phyloP scores from a whole-genome alignment of 2,888 invertebrate species.

The Ectemnius continuus region DNA sequence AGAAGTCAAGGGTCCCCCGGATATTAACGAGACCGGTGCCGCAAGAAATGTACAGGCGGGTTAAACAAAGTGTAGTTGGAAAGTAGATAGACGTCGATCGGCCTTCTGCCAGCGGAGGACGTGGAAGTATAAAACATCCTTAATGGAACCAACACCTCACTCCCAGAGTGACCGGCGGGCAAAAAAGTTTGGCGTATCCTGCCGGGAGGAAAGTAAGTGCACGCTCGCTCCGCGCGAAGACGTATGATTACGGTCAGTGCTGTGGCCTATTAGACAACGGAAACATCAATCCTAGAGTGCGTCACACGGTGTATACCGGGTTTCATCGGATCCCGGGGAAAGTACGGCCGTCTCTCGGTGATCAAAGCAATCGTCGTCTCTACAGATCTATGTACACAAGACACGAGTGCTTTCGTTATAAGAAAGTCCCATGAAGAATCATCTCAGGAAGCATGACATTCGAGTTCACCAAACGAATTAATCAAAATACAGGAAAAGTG shows the following conservation, averaged over 20 bases:
- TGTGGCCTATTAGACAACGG: constrained; percentile 55
- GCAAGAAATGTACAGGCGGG: neutral
- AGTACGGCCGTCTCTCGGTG: constrained; percentile 40
- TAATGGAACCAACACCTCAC: constrained; percentile 14
- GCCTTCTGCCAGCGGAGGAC: neutral
- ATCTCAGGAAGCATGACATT: no score
- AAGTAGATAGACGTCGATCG: neutral
- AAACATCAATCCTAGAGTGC: constrained; percentile 55
- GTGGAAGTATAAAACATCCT: constrained; percentile 7
- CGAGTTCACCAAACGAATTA: neutral
- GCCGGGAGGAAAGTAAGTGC: constrained; percentile 54
- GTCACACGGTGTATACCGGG: constrained; percentile 39
- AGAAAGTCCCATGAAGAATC: no score
- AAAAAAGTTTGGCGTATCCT: constrained; percentile 32
- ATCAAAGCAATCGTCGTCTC: constrained; percentile 30
- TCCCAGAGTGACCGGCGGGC: constrained; percentile 25
- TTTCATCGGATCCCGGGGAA: constrained; percentile 53
- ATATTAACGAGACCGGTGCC: constrained; percentile 29
- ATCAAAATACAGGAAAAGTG: constrained; percentile 9
- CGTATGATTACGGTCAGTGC: constrained; percentile 49
- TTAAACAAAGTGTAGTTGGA: neutral
- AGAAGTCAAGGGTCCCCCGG: constrained; percentile 18
- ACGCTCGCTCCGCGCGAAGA: constrained; percentile 22
- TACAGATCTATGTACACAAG: constrained; percentile 6
- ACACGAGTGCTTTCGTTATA: no score